phyloP scores from a whole-genome alignment of 2,797 vertebrate species.

The Cetoscarus ocellatus region DNA sequence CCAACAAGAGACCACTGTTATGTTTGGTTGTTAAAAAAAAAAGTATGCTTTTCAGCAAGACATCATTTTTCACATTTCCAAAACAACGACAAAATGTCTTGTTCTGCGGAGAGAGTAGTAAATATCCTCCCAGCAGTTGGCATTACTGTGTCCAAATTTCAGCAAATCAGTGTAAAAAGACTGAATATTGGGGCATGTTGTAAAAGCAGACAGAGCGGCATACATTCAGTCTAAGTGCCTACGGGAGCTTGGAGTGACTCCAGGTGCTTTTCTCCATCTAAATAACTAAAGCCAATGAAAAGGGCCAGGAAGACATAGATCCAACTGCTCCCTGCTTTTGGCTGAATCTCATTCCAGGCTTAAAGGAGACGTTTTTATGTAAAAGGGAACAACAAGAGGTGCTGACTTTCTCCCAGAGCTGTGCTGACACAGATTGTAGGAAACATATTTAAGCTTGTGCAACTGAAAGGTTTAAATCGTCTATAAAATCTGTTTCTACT shows the following conservation, averaged over 20 bases:
- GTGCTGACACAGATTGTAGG: conserved; percentile 82
- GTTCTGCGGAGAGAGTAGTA: conserved; percentile 39
- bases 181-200: conserved; percentile 20
- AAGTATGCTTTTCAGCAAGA: conserved; percentile 55
- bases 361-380: conserved; percentile 71
- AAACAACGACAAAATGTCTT: conserved; percentile 72
- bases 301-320: conserved; percentile 46
- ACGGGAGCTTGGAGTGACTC: conserved; percentile 69
- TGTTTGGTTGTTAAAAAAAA: conserved; percentile 50
- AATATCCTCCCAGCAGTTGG: conserved; percentile 33
- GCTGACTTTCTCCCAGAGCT: conserved; percentile 74
- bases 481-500: conserved; percentile 80
- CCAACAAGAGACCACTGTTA: conserved; percentile 84
- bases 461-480: conserved; percentile 78
- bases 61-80: conserved; percentile 58
- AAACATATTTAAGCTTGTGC: conserved; percentile 78
- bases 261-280: conserved; percentile 74
- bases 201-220: conserved; percentile 61
- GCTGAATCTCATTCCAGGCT: conserved; percentile 58
- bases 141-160: conserved; percentile 25
- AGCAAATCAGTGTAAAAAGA: conserved; percentile 32
- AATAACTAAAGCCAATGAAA: conserved; percentile 68
- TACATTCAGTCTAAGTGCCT: conserved; percentile 58
- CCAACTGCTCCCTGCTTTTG: conserved; percentile 69
- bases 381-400: conserved; percentile 74